phyloP scores from a whole-genome alignment of 2,113 vertebrate species.

The Melanostigma gelatinosum region DNA sequence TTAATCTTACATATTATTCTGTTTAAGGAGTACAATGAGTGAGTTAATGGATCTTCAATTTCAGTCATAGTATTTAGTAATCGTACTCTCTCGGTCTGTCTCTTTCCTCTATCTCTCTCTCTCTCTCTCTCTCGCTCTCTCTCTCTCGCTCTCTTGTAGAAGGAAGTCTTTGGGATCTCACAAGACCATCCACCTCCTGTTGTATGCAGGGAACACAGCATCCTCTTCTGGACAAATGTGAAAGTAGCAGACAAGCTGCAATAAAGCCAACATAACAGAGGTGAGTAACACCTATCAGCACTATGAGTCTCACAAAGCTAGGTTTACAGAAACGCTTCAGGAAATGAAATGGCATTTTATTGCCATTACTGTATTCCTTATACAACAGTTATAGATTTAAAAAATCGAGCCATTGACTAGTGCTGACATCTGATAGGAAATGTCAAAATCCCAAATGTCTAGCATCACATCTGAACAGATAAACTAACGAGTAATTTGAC shows the following conservation, averaged over 20 bases:
- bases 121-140: background rate
- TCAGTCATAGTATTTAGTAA: background rate
- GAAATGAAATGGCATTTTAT: conserved; percentile 55
- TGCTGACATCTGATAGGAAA: conserved; percentile 49
- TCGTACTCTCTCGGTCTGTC: background rate
- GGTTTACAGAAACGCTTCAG: conserved; percentile 14
- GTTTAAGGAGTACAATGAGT: background rate
- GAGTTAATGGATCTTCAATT: background rate
- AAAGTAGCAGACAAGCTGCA: conserved; percentile 38
- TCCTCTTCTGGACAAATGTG: conserved; percentile 78
- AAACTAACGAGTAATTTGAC: conserved; percentile 71
- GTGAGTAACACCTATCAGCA: conserved; percentile 40
- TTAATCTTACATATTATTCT: background rate
- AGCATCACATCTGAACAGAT: conserved; percentile 44
- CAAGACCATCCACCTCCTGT: conserved; percentile 14
- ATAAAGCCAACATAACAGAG: background rate
- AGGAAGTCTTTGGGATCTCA: conserved; percentile 18
- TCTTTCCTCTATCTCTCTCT: background rate
- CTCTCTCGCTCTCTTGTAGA: conserved; percentile 2
- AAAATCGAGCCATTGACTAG: conserved; percentile 41
- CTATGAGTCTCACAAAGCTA: conserved; percentile 15
- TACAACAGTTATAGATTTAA: conserved; percentile 34
- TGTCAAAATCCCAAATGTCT: conserved; percentile 54
- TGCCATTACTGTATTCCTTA: conserved; percentile 15
- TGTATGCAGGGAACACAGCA: conserved; percentile 76